Percentiles rank a stretch among this genome's conserved stretches.
These are phyloP conservation scores for Hippocampus comes DNA, from an alignment of 2,113 vertebrate genomes.

Conservation along the genomic window DNA sequence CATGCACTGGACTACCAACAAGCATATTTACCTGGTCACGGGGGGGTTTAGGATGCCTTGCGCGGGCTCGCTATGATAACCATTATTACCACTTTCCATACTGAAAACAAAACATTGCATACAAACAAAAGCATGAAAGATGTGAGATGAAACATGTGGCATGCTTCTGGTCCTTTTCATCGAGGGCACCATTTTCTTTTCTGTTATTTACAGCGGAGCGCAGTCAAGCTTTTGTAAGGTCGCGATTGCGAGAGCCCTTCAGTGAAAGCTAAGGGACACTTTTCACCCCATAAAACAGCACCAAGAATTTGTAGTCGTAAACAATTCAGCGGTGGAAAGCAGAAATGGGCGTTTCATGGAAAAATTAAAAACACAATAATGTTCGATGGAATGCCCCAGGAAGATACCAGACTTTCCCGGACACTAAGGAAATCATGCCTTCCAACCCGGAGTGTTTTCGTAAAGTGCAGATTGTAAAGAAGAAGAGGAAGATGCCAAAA, in stretches of 20 bases:
- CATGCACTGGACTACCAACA: conserved; percentile 52
- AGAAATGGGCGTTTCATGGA: not conserved
- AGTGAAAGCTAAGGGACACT: conserved; percentile 64
- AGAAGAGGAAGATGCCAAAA: conserved; percentile 37
- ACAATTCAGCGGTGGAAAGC: conserved; percentile 65
- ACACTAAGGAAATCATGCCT: not conserved
- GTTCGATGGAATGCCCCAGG: conserved; percentile 26
- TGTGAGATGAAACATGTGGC: conserved; percentile 56
- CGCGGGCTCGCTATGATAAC: conserved; percentile 92
- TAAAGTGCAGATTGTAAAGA: conserved; percentile 77
- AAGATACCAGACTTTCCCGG: not conserved
- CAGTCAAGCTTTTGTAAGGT: conserved; percentile 48
- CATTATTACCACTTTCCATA: conserved; percentile 94
- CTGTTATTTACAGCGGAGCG: conserved; percentile 60
- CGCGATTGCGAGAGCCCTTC: conserved; percentile 68
- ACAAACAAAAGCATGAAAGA: conserved; percentile 59
- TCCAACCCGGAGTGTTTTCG: conserved; percentile 34
- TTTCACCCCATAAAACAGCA: conserved; percentile 64
- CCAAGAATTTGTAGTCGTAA: conserved; percentile 63
- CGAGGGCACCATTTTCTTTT: conserved; percentile 1
- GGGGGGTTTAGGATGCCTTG: conserved; percentile 86
- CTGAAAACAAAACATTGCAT: conserved; percentile 85
- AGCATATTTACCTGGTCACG: conserved; percentile 83
- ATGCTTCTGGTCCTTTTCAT: conserved; percentile 38
- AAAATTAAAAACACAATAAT: not conserved